Percentiles rank a stretch among this genome's conserved stretches.
Conservation (phyloP, 2,797 vertebrate genomes). For the Aldrovandia affinis region DNA sequence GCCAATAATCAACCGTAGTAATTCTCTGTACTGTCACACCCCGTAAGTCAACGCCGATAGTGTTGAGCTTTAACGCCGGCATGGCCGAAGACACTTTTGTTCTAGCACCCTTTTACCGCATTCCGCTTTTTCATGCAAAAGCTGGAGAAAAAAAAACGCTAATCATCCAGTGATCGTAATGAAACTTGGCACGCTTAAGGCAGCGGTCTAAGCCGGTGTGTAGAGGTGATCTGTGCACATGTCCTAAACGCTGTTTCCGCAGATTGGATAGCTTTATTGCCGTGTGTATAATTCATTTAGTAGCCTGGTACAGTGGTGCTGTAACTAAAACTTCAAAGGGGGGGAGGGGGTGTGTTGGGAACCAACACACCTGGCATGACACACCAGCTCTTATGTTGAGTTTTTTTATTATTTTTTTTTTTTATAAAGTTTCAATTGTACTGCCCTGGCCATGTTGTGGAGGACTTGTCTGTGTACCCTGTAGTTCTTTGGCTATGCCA, state of each 20-base stretch:
- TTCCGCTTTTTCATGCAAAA: too few species aligned
- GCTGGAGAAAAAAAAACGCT: too few species aligned
- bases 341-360: neutral
- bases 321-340: neutral
- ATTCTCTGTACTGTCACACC: too few species aligned
- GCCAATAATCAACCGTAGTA: too few species aligned
- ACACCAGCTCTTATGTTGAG: neutral
- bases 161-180: neutral
- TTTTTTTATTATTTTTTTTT: neutral
- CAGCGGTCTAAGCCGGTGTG: neutral
- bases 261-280: neutral
- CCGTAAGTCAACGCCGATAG: too few species aligned
- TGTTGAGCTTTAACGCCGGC: too few species aligned
- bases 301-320: neutral
- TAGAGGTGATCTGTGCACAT: neutral
- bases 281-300: neutral
- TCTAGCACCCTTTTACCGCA: too few species aligned
- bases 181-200: neutral
- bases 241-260: neutral
- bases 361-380: neutral
- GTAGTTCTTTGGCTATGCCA: too few species aligned
- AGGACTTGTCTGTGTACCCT: too few species aligned
- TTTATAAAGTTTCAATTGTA: too few species aligned
- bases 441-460: too few species aligned
- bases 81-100: too few species aligned